Conservation (phyloP, 2,113 vertebrate species). For the Otis tarda region DNA sequence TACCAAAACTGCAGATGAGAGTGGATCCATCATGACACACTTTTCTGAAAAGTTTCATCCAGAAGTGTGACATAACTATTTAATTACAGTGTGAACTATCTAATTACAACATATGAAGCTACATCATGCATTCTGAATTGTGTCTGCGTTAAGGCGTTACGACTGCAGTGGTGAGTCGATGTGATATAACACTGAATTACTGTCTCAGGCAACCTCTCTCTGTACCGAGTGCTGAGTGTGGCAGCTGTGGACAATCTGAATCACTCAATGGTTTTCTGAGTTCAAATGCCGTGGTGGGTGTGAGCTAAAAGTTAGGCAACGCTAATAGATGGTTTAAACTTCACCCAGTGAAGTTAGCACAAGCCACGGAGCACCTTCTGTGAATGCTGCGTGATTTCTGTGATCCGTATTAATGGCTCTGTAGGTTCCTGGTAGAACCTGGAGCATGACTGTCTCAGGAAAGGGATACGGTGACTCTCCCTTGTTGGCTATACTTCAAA, state of each 20-base stretch:
- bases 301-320: neutral
- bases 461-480: neutral
- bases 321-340: neutral
- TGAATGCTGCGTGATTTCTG: neutral
- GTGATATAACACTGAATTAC: neutral
- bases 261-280: neutral
- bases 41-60: neutral
- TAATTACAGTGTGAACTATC: neutral
- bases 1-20: neutral
- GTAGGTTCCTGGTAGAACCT: neutral
- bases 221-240: neutral
- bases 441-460: neutral
- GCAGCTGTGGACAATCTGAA: neutral
- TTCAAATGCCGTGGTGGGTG: neutral
- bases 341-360: neutral
- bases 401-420: neutral
- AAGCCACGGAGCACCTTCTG: fast-evolving
- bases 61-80: neutral
- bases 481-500: neutral
- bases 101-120: neutral
- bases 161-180: neutral
- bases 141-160: neutral
- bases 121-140: neutral
- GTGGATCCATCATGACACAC: neutral
- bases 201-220: neutral